Percentiles rank a stretch among this genome's conserved stretches.
Conservation (phyloP, 2,888 invertebrate species). For the Parnassius glacialis region DNA sequence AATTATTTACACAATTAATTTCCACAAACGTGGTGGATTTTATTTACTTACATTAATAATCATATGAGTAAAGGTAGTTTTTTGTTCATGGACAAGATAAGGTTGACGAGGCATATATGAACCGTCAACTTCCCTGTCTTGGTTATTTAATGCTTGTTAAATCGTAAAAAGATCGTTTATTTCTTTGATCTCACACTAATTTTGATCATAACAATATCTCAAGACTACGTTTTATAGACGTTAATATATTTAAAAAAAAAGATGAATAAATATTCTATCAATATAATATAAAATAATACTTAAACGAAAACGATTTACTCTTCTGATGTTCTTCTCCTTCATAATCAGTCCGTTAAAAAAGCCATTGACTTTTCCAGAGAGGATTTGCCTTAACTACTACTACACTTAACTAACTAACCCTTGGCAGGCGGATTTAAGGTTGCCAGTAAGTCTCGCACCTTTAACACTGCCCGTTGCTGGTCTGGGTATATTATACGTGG, state of each 20-base stretch:
- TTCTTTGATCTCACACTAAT: not conserved
- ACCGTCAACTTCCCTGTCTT: constrained; percentile 18
- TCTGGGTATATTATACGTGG: no score
- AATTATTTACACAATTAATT: constrained; percentile 15
- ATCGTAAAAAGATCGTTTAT: not conserved
- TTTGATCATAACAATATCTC: not conserved
- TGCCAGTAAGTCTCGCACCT: no score
- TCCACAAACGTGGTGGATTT: constrained; percentile 13
- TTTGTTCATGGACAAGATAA: constrained; percentile 12
- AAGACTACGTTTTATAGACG: not conserved
- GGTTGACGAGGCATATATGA: constrained; percentile 10
- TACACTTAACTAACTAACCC: no score
- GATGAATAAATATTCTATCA: no score
- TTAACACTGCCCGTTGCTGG: no score
- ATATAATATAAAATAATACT: no score
- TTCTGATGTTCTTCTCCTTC: no score
- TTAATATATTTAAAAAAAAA: not conserved
- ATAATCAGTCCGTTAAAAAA: no score
- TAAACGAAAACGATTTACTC: no score
- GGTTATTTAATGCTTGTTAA: not conserved
- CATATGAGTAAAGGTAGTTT: constrained; percentile 20
- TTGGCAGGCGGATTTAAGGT: no score
- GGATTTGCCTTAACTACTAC: no score
- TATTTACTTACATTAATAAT: constrained; percentile 22
- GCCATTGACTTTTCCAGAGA: no score